phyloP scores from a whole-genome alignment of 2,797 vertebrate genomes.

The Ctenopoma kingsleyae region DNA sequence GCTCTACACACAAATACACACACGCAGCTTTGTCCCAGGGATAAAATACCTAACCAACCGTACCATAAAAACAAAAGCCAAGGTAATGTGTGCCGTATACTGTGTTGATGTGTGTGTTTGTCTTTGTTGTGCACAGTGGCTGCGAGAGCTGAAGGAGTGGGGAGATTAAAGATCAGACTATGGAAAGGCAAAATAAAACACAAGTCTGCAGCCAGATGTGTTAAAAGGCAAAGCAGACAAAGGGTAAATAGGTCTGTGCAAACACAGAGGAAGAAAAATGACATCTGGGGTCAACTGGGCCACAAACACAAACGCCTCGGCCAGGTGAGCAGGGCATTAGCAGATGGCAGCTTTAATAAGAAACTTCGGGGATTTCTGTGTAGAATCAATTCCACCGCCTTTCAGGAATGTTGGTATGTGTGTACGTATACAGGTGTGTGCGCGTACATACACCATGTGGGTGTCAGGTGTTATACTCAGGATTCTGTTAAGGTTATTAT shows the following conservation, averaged over 20 bases:
- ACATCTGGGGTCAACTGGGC: slow-evolving; percentile 19
- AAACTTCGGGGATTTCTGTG: slow-evolving; percentile 62
- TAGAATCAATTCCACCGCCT: slow-evolving; percentile 52
- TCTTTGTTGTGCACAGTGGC: slow-evolving; percentile 9
- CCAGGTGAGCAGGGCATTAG: slow-evolving; percentile 42
- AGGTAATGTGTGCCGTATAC: slow-evolving; percentile 3
- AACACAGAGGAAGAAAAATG: slow-evolving; percentile 23
- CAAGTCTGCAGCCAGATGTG: neutral
- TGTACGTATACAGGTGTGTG: slow-evolving; percentile 4
- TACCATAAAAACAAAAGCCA: slow-evolving; percentile 2
- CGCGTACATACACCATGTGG: slow-evolving; percentile 11
- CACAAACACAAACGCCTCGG: slow-evolving; percentile 31
- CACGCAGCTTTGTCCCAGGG: slow-evolving; percentile 13
- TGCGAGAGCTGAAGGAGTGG: neutral
- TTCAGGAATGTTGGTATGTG: slow-evolving; percentile 19
- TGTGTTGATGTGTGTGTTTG: neutral
- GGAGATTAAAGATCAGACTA: neutral
- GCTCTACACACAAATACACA: slow-evolving; percentile 1
- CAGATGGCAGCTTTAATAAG: slow-evolving; percentile 57
- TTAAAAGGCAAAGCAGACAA: neutral
- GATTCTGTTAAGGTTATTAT: slow-evolving; percentile 62
- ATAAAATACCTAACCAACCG: slow-evolving; percentile 29
- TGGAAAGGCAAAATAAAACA: neutral
- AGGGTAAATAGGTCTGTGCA: neutral
- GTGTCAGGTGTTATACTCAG: slow-evolving; percentile 59